phyloP scores from a whole-genome alignment of 1,140 invertebrate species.

The Adoxophyes honmai region DNA sequence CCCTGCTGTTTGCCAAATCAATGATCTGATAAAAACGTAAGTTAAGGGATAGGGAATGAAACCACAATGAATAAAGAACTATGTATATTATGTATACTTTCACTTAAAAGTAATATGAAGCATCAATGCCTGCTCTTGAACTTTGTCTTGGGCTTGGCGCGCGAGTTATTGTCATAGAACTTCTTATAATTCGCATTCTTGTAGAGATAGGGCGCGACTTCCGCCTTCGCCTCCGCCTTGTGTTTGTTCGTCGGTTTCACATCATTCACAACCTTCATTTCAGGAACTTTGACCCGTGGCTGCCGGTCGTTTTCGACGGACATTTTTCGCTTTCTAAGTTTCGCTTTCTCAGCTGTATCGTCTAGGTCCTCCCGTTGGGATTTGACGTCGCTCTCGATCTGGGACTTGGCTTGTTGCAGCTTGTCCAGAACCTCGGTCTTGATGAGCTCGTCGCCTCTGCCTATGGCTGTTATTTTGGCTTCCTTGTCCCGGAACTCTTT shows the following conservation, averaged over 20 bases:
- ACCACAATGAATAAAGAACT: background rate
- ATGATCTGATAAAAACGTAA: too few species aligned
- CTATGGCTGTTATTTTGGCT: constrained; percentile 49
- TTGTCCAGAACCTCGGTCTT: constrained; percentile 49
- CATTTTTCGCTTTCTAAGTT: constrained; percentile 45
- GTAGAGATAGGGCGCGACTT: constrained; percentile 36
- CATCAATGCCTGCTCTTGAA: constrained; percentile 44
- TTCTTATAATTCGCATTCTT: constrained; percentile 49
- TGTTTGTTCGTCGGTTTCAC: constrained; percentile 19
- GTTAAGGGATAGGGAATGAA: too few species aligned
- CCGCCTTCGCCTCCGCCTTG: constrained; percentile 23
- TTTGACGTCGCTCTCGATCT: constrained; percentile 27
- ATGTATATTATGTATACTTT: constrained; percentile 22
- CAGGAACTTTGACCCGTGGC: constrained; percentile 17
- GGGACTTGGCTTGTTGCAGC: constrained; percentile 34
- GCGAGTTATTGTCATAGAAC: constrained; percentile 38
- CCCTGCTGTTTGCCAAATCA: too few species aligned
- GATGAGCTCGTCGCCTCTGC: constrained; percentile 52
- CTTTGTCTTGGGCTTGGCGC: constrained; percentile 38
- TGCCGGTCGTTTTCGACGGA: constrained; percentile 27
- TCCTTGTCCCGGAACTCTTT: constrained; percentile 51
- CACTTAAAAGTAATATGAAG: constrained; percentile 27
- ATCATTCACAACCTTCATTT: constrained; percentile 22
- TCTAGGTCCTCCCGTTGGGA: constrained; percentile 9
- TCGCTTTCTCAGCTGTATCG: constrained; percentile 18